These are phyloP conservation scores for Athene cunicularia DNA, from an alignment of 2,113 vertebrate genomes.

Conservation along the genomic window DNA sequence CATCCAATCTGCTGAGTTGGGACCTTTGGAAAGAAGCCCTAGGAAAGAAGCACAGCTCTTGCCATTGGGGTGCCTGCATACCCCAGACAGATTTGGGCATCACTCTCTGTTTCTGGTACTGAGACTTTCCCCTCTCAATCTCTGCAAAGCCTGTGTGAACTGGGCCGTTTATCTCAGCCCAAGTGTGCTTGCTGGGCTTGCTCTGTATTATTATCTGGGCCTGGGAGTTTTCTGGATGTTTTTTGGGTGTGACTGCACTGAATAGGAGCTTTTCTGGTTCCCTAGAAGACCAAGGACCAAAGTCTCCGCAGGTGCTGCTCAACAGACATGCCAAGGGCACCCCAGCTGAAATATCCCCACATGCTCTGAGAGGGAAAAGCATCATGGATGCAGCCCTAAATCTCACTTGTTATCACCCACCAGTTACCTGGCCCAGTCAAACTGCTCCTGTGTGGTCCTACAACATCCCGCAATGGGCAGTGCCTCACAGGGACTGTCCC, in stretches of 20 bases:
- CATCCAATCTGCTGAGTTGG: not conserved
- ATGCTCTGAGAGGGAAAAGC: not conserved
- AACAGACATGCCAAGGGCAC: too few species aligned
- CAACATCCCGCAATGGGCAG: not conserved
- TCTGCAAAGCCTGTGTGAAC: not conserved
- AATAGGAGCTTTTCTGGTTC: not conserved
- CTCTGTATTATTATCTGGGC: not conserved
- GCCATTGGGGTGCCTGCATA: not conserved
- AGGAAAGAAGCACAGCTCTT: not conserved
- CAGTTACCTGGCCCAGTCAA: not conserved
- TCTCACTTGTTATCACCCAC: not conserved
- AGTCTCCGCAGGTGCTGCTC: not conserved
- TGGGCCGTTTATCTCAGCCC: not conserved
- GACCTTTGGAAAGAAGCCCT: not conserved
- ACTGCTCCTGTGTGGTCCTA: accelerated
- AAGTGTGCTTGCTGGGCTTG: not conserved
- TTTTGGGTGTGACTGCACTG: not conserved
- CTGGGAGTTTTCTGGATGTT: not conserved
- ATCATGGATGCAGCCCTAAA: not conserved
- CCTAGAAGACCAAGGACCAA: not conserved
- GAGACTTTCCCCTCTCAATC: not conserved
- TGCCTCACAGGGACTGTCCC: not conserved
- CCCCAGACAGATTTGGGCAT: not conserved
- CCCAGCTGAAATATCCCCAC: not conserved
- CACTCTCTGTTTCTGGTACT: accelerated